Conservation (phyloP, 2,888 invertebrate species). For the Acleris sparsana region DNA sequence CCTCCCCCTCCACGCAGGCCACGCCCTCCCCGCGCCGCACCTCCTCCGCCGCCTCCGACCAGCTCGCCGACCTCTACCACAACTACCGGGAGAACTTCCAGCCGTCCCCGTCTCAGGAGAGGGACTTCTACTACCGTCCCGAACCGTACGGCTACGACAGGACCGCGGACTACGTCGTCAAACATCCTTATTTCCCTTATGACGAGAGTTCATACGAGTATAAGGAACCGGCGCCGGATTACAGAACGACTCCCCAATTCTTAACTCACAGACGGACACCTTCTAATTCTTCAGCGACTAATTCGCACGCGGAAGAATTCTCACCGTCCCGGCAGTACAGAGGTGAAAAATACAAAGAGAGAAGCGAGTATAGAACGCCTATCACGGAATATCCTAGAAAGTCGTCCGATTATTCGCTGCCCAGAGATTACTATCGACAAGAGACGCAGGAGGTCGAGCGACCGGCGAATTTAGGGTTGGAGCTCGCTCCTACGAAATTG, state of each 20-base stretch:
- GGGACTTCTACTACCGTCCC: slow-evolving; percentile 65
- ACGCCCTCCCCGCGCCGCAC: slow-evolving; percentile 89
- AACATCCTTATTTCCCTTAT: slow-evolving; percentile 72
- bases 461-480: slow-evolving; percentile 83
- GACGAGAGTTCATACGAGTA: slow-evolving; percentile 73
- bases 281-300: slow-evolving; percentile 87
- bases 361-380: slow-evolving; percentile 59
- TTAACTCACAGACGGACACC: slow-evolving; percentile 89
- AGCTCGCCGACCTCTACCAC: slow-evolving; percentile 85
- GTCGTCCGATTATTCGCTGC: slow-evolving; percentile 66
- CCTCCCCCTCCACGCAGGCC: slow-evolving; percentile 78
- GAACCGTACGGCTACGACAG: slow-evolving; percentile 70
- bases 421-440: slow-evolving; percentile 68
- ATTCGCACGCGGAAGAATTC: slow-evolving; percentile 80
- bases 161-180: slow-evolving; percentile 74
- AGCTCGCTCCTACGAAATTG: slow-evolving; percentile 86
- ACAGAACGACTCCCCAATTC: slow-evolving; percentile 62
- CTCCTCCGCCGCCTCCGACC: slow-evolving; percentile 81
- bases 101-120: slow-evolving; percentile 62
- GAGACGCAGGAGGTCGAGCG: slow-evolving; percentile 74
- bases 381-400: slow-evolving; percentile 71
- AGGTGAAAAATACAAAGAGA: slow-evolving; percentile 55
- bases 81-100: slow-evolving; percentile 80
- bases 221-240: slow-evolving; percentile 68
- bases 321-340: slow-evolving; percentile 69